These are phyloP conservation scores for Cygnus buccinator DNA, from an alignment of 2,113 vertebrate species.

Conservation along the genomic window DNA sequence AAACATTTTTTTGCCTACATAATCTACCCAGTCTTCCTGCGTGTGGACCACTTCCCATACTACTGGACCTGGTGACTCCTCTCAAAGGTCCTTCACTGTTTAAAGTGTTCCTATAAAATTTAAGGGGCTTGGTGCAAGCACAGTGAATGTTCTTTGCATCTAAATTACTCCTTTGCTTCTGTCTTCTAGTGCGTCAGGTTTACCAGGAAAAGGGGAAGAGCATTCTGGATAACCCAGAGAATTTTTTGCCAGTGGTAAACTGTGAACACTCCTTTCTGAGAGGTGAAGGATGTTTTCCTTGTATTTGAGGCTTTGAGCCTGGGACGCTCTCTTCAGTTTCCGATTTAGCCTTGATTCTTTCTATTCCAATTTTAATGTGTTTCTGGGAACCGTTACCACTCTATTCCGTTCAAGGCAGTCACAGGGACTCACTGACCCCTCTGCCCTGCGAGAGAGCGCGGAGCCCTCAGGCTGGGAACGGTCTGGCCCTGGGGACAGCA, in stretches of 20 bases:
- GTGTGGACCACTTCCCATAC: not conserved
- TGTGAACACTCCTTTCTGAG: not conserved
- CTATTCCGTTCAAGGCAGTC: not conserved
- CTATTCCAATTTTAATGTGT: not conserved
- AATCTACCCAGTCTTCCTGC: not conserved
- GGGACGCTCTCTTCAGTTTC: not conserved
- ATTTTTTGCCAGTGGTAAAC: not conserved
- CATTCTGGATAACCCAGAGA: not conserved
- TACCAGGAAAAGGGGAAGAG: not conserved
- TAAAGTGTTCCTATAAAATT: not conserved
- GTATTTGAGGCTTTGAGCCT: not conserved
- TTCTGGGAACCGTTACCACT: not conserved
- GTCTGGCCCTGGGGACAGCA: rapidly evolving
- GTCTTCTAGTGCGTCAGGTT: not conserved
- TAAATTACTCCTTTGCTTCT: not conserved
- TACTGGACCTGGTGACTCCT: not conserved
- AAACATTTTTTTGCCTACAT: not conserved
- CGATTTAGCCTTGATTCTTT: not conserved
- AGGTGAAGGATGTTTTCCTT: not conserved
- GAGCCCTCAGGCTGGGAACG: not conserved
- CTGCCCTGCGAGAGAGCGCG: not conserved
- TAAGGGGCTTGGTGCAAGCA: not conserved
- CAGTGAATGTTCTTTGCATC: not conserved
- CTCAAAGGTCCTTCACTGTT: not conserved
- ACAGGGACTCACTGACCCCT: not conserved